Conservation (phyloP, 2,888 invertebrate species). For the Xestia c-nigrum region DNA sequence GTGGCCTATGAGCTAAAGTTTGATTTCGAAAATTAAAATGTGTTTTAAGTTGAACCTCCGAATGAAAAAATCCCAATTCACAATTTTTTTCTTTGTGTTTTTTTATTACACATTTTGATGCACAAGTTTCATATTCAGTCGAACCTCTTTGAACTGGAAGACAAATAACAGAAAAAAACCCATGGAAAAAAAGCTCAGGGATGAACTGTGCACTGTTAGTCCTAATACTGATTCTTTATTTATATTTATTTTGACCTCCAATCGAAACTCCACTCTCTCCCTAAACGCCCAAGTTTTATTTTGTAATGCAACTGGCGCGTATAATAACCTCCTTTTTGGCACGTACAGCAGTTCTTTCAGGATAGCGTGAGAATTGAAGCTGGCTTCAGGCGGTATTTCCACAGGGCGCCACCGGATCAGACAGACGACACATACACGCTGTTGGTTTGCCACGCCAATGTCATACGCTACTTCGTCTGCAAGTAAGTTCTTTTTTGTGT, state of each 20-base stretch:
- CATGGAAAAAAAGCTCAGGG: neutral
- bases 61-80: neutral
- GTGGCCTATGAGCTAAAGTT: neutral
- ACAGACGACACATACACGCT: constrained; percentile 96
- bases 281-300: constrained; percentile 3
- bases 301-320: constrained; percentile 70
- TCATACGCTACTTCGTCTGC: constrained; percentile 98
- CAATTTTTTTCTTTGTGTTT: neutral
- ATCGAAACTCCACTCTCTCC: constrained; percentile 5
- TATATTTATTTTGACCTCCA: neutral
- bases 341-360: constrained; percentile 95
- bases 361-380: constrained; percentile 99
- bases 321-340: constrained; percentile 77
- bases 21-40: neutral
- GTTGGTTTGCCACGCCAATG: constrained; percentile 99
- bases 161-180: neutral
- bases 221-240: neutral
- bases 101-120: neutral
- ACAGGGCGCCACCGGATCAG: constrained; percentile 96
- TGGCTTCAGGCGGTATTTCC: constrained; percentile 97
- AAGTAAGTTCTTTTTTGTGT: constrained; percentile 88
- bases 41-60: neutral
- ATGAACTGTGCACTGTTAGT: constrained; percentile 20
- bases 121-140: neutral
- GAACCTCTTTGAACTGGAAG: constrained; percentile 4